Percentiles rank a stretch among this genome's conserved stretches.
These are phyloP conservation scores for Drosophila mimetica DNA, from an alignment of 2,888 invertebrate species.

Conservation along the genomic window DNA sequence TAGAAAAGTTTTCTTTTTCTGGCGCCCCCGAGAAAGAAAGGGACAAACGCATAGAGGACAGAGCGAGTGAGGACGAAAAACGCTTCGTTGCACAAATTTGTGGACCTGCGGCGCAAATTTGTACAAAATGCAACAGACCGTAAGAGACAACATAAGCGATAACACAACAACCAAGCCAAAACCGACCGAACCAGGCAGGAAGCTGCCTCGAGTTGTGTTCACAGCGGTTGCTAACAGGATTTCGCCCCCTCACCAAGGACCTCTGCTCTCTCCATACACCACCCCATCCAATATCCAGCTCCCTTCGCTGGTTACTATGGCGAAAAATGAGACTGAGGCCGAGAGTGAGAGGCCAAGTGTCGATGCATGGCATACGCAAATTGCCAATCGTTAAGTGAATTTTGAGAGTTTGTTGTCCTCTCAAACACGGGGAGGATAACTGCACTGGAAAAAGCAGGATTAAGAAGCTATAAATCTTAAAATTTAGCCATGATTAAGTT, in stretches of 20 bases:
- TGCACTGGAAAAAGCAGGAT: not conserved
- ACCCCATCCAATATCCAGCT: not conserved
- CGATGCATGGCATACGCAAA: slow-evolving; percentile 53
- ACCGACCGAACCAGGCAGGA: slow-evolving; percentile 30
- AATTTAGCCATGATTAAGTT: too few species aligned
- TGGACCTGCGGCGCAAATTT: slow-evolving; percentile 56
- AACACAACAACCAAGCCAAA: slow-evolving; percentile 56
- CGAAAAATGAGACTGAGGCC: slow-evolving; percentile 11
- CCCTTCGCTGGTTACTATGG: slow-evolving; percentile 39
- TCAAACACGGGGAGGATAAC: not conserved
- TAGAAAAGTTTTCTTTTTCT: slow-evolving; percentile 39
- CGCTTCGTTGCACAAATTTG: slow-evolving; percentile 55
- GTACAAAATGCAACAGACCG: slow-evolving; percentile 77
- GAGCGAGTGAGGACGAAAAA: not conserved
- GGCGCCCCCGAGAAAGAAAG: too few species aligned
- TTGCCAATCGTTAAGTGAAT: slow-evolving; percentile 61
- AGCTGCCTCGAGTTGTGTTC: slow-evolving; percentile 58
- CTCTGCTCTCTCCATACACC: not conserved
- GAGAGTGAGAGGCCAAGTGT: slow-evolving; percentile 51
- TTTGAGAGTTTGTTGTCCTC: slow-evolving; percentile 24
- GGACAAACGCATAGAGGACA: not conserved
- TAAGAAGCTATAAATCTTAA: not conserved
- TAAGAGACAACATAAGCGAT: slow-evolving; percentile 79
- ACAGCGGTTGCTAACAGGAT: slow-evolving; percentile 67
- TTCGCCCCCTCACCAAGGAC: slow-evolving; percentile 26